These are phyloP conservation scores for Cyprinella venusta DNA, from an alignment of 2,797 vertebrate species.

Conservation along the genomic window DNA sequence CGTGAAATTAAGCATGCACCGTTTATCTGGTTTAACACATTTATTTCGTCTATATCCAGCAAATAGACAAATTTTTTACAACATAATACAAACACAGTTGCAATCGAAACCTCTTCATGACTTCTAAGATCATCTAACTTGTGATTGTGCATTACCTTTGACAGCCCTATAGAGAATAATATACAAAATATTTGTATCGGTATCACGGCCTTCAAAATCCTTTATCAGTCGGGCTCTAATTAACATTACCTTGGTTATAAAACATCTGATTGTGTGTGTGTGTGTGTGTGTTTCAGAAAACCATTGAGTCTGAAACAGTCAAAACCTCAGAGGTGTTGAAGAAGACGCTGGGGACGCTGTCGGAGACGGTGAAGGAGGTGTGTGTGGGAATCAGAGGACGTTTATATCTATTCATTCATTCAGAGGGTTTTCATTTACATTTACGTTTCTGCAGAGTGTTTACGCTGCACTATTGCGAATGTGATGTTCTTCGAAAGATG, in stretches of 20 bases:
- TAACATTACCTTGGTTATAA: neutral
- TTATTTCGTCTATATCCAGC: neutral
- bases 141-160: neutral
- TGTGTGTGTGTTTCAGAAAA: constrained; percentile 80
- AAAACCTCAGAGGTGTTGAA: constrained; percentile 91
- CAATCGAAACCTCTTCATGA: no score
- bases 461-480: neutral
- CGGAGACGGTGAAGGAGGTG: constrained; percentile 92
- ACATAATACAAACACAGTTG: no score
- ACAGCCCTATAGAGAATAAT: no score
- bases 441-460: neutral
- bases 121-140: no score
- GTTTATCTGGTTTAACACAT: no score
- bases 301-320: constrained; percentile 93
- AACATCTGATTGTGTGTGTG: neutral
- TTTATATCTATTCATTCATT: neutral
- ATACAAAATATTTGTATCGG: no score
- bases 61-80: no score
- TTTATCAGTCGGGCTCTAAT: no score
- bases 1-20: neutral
- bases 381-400: neutral
- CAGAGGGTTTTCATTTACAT: neutral
- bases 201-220: no score
- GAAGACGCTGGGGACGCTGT: constrained; percentile 88
- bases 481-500: neutral